A percentile compares a stretch with the other conserved stretches of the same genome.
Evolutionary conservation across 2,113 vertebrate species (phyloP).

Genomic region (Propithecus coquereli): DNA sequence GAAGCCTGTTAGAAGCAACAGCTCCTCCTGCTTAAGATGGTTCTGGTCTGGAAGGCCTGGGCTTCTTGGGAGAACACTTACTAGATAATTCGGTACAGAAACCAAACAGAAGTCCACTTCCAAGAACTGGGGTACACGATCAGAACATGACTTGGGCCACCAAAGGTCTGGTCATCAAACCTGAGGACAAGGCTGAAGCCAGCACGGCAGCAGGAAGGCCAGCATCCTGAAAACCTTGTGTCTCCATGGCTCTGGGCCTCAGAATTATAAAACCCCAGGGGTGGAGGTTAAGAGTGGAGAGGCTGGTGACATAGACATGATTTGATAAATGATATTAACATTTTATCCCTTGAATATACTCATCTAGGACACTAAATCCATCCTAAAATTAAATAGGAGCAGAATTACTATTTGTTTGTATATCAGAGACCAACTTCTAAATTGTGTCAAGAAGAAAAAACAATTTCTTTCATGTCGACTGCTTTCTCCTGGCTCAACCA

Average conservation of each 20-base stretch:
- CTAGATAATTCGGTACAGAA: not conserved
- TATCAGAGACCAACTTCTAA: not conserved
- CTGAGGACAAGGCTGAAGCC: not conserved
- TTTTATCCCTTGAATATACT: not conserved
- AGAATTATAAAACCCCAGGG: not conserved
- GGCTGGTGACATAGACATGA: not conserved
- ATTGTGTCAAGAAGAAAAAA: not conserved
- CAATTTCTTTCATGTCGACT: not conserved
- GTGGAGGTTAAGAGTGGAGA: not conserved
- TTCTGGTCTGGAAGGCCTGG: not conserved
- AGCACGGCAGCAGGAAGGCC: not conserved
- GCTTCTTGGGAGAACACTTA: not conserved
- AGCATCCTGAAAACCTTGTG: not conserved
- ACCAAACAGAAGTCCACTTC: not conserved
- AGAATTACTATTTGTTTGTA: not conserved
- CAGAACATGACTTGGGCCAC: not conserved
- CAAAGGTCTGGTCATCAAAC: not conserved
- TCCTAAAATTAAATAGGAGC: not conserved
- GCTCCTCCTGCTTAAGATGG: not conserved
- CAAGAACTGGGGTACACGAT: not conserved
- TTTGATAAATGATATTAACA: not conserved
- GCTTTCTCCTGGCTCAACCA: not conserved
- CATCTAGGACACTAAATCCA: not conserved
- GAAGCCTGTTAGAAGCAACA: not conserved
- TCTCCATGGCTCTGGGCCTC: not conserved